Base-by-base conservation (phyloP, 2,113 vertebrate species). In the Pungitius pungitius region DNA sequence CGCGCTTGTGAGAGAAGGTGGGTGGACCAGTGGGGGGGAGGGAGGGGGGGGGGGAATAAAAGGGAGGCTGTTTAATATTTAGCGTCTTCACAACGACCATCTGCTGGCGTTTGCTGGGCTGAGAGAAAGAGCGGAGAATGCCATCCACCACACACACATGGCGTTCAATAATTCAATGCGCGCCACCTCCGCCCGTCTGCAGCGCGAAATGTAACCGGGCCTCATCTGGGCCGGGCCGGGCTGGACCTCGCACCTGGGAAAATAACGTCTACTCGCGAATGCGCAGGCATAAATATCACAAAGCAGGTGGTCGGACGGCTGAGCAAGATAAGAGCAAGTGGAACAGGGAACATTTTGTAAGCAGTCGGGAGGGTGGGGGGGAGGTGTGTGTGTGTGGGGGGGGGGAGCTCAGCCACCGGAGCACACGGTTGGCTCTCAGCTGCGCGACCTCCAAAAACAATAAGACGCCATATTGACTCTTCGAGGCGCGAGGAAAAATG, bases 101-200 rank as follows among this genome's bases (percentile, higher is more conserved):
- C 93, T 93, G 93, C 85, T 80, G 70, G 78, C 79, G 77, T 81
- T 87, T 86, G 84, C 64, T 35, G 89, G 89, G 84, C 76, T 61
- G 72, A 66, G 80, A 64, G 26, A 51, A 73, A 81, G 72, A 70
- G 81, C 26, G 81, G 81, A 75, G 76, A 72, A 88, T 81, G 78
- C 83, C 88, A 80, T 92, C 84, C 80, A 89, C 88, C 92, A 90
- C 91, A n/a, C n/a, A n/a, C 30, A 92, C 85, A 91, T 82, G 89
- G 90, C 82, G 87, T 84, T 94, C 88, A 92, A 93, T 94, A 92
- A 94, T 94, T 93, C 88, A 94, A n/a, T 91, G 67, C 22, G 62
- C 54, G 73, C 82, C 91, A 90, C 90, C 80, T 81, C 77, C 30
- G 80, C 87, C 83, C n/a, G 83, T 86, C 90, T 89, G 90, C 85